These are phyloP conservation scores for Heliornis fulica DNA, from an alignment of 2,113 vertebrate species.

Conservation along the genomic window DNA sequence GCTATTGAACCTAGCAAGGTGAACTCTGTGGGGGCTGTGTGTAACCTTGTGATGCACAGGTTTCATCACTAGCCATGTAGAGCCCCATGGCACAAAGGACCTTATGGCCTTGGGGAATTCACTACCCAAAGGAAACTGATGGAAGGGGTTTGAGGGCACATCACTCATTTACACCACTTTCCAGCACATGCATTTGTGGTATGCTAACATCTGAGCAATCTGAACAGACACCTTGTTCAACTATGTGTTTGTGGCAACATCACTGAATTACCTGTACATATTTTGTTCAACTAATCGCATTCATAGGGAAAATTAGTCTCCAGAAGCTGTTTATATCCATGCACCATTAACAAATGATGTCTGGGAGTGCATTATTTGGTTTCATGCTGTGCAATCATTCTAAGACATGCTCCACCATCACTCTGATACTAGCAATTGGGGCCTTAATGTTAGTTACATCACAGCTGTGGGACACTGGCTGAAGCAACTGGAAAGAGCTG, in stretches of 20 bases:
- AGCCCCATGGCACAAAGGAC: background rate
- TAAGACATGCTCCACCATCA: background rate
- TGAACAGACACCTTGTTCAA: background rate
- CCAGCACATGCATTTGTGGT: fast-evolving
- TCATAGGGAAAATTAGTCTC: background rate
- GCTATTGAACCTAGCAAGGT: background rate
- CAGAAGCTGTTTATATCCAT: background rate
- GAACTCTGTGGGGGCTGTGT: background rate
- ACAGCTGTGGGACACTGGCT: background rate
- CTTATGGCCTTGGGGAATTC: background rate
- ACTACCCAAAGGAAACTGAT: background rate
- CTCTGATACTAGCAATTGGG: background rate
- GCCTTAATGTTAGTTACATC: background rate
- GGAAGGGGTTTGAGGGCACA: background rate
- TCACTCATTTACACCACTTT: background rate
- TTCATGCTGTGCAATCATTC: background rate
- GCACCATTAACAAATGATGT: background rate
- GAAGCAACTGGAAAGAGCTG: background rate
- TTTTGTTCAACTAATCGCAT: background rate
- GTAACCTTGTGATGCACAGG: background rate
- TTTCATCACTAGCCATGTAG: background rate
- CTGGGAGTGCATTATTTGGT: background rate
- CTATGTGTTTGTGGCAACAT: background rate
- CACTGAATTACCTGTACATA: fast-evolving
- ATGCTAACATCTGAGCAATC: background rate